Conservation (phyloP, 2,888 invertebrate genomes). For the Acronicta alni region DNA sequence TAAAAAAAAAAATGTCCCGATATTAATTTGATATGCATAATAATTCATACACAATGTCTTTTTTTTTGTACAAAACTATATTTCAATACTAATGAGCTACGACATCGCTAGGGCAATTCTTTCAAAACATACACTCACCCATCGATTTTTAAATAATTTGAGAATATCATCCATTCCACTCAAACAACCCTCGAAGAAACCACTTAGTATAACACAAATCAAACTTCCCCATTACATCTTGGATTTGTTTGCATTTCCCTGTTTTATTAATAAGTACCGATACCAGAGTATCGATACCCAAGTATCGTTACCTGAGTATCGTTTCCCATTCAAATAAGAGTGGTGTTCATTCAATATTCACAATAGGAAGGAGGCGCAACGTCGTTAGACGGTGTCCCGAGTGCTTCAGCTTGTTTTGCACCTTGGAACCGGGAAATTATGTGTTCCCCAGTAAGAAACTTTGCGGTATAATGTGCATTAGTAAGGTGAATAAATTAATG, state of each 20-base stretch:
- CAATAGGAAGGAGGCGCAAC: constrained; percentile 40
- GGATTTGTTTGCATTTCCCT: constrained; percentile 36
- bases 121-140: too few species aligned
- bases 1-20: too few species aligned
- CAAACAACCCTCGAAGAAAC: constrained; percentile 35
- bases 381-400: constrained; percentile 39
- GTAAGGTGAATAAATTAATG: constrained; percentile 22
- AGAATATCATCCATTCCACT: neutral
- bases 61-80: too few species aligned
- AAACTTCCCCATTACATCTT: constrained; percentile 42
- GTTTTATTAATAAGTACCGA: constrained; percentile 47
- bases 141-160: too few species aligned
- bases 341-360: constrained; percentile 54
- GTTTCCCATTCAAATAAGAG: constrained; percentile 45
- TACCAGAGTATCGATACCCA: neutral
- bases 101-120: too few species aligned
- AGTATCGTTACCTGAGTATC: neutral
- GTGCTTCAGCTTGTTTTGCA: constrained; percentile 38
- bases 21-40: too few species aligned
- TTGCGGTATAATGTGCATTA: constrained; percentile 17
- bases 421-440: constrained; percentile 33
- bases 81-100: too few species aligned
- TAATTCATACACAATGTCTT: too few species aligned
- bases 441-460: constrained; percentile 11
- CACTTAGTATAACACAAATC: constrained; percentile 50